Percentiles rank a stretch among this genome's conserved stretches.
Conservation (phyloP, 2,888 invertebrate species). For the Proisotoma minuta region DNA sequence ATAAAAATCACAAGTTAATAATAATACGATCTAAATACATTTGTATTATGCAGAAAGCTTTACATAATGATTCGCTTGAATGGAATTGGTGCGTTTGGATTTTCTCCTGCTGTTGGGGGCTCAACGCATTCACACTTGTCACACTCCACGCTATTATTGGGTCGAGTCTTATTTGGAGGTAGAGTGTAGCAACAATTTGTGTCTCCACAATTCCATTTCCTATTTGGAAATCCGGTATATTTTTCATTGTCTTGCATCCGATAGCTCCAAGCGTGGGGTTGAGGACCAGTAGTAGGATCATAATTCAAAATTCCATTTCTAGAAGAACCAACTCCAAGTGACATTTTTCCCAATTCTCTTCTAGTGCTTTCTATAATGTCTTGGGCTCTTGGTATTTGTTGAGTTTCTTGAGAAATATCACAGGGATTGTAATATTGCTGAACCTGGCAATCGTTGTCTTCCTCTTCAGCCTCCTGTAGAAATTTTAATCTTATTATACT, state of each 20-base stretch:
- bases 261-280: conserved; percentile 39
- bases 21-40: too few relatives aligned
- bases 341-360: background rate
- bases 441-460: conserved; percentile 3
- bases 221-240: conserved; percentile 35
- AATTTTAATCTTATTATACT: background rate
- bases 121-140: conserved; percentile 28
- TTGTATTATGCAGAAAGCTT: too few relatives aligned
- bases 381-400: background rate
- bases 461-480: conserved; percentile 10
- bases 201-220: conserved; percentile 40
- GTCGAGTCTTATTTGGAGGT: background rate
- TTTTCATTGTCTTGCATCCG: conserved; percentile 21
- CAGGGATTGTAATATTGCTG: conserved; percentile 13
- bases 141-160: background rate
- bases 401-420: conserved; percentile 11
- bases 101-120: conserved; percentile 6
- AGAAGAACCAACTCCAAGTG: background rate
- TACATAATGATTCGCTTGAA: conserved; percentile 5
- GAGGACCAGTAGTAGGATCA: conserved; percentile 35
- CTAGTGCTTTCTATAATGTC: background rate
- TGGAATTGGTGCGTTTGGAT: conserved; percentile 10
- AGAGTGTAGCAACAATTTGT: conserved; percentile 32
- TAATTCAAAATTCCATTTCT: conserved; percentile 26
- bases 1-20: background rate